Conservation (phyloP, 2,113 vertebrate species). For the Hymenochirus boettgeri region DNA sequence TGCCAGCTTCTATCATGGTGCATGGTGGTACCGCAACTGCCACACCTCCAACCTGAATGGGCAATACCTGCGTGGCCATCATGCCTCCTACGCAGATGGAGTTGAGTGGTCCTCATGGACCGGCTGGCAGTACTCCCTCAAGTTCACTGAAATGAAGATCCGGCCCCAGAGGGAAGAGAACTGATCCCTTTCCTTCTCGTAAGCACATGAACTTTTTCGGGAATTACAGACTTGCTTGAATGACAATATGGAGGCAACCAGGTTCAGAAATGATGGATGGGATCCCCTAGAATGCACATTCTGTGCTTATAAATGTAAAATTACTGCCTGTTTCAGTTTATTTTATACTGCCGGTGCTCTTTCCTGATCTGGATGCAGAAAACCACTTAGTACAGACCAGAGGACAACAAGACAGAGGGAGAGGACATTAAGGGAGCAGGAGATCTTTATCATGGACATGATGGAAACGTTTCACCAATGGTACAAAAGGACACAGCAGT, state of each 20-base stretch:
- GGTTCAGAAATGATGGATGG: background rate
- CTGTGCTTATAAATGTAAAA: too few relatives aligned
- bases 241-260: background rate
- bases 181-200: slow-evolving; percentile 53
- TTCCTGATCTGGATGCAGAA: background rate
- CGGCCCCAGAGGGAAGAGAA: slow-evolving; percentile 82
- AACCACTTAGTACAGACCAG: background rate
- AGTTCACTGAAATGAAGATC: slow-evolving; percentile 96
- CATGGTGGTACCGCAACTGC: slow-evolving; percentile 98
- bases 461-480: too few relatives aligned
- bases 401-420: too few relatives aligned
- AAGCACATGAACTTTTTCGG: background rate
- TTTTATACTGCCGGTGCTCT: background rate
- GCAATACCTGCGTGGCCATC: slow-evolving; percentile 89
- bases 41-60: slow-evolving; percentile 97
- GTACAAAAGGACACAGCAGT: too few relatives aligned
- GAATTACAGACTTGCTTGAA: background rate
- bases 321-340: background rate
- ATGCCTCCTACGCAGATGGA: slow-evolving; percentile 91
- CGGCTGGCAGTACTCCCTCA: slow-evolving; percentile 97
- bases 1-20: slow-evolving; percentile 90
- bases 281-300: background rate
- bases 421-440: too few relatives aligned
- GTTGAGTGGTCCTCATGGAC: slow-evolving; percentile 98
- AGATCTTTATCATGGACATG: too few relatives aligned